Conservation (phyloP, 2,797 vertebrate species). For the Hippoglossus hippoglossus region DNA sequence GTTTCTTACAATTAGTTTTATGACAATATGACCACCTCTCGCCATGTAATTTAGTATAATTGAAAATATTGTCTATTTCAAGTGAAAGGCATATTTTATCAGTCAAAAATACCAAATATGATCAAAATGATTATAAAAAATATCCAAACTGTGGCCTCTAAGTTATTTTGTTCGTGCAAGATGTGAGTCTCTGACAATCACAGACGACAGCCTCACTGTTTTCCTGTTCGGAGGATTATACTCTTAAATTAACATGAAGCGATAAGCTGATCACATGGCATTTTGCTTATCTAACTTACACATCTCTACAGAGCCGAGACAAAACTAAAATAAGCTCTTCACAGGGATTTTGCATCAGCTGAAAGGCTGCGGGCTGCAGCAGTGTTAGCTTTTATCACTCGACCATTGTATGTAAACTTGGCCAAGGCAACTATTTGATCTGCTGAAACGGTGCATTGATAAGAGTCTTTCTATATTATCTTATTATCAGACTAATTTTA, state of each 20-base stretch:
- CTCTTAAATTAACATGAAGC: background rate
- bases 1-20: background rate
- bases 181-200: background rate
- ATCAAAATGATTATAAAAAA: background rate
- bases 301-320: conserved; percentile 4
- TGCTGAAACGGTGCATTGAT: conserved; percentile 32
- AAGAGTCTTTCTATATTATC: conserved; percentile 17
- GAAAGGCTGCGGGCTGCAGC: conserved; percentile 28
- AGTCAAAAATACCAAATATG: background rate
- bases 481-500: conserved; percentile 20
- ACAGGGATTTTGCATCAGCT: conserved; percentile 54
- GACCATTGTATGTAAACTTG: conserved; percentile 71
- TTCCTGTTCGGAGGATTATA: conserved; percentile 17
- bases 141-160: background rate
- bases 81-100: background rate
- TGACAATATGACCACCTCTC: background rate
- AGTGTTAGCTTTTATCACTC: conserved; percentile 54
- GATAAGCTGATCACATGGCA: conserved; percentile 44
- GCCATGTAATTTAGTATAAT: background rate
- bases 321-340: conserved; percentile 32
- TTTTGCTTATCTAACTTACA: conserved; percentile 17
- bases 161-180: background rate
- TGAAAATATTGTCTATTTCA: too few species aligned
- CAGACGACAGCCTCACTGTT: background rate
- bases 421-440: conserved; percentile 28